Base-by-base conservation (phyloP, 2,113 vertebrate genomes). In the Chitala chitala region DNA sequence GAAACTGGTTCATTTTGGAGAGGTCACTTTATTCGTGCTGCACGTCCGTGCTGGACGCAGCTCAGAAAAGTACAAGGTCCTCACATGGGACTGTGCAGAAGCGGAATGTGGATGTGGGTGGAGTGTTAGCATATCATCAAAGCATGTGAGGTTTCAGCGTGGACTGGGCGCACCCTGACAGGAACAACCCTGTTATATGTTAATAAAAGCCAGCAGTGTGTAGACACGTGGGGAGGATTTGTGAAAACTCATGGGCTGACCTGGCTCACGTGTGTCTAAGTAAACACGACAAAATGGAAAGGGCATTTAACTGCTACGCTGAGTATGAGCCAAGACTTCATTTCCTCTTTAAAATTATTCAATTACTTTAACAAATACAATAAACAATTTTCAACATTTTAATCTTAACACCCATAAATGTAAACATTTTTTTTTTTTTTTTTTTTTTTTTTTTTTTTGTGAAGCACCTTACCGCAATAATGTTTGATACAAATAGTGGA, bases 171-270 rank as follows among this genome's bases (percentile, higher is more conserved):
- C 65, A 69, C 40, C 38, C 42, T 59, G 63, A 33, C 64, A 72
- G 74, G 74, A 40, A 77, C 64, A 12, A 15, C 65, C 64, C 71
- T 44, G 26, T 63, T 73, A 46, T 74, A 59, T 44, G 56, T 74
- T 78, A 66, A 63, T 55, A 54, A 61, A 75, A 77, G 50, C 69
- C 58, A 40, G 56, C 68, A 71, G 77, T 29, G 36, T 63, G 75
- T 74, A 76, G 78, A 85, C 88, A 88, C 84, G 84, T 88, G 89
- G 78, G 2, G 72, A 26, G 79, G 85, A 82, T 75, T 87, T 88
- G 85, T 83, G 77, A 77, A 24, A 24, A 84, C 79, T 78, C 31
- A 72, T 66, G 61, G 75, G 82, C 75, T 73, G 76, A 76, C 82
- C 77, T 79, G 78, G 75, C 63, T 77, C 86, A 86, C 82, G 79